These are phyloP conservation scores for Platycnemis pennipes DNA, from an alignment of 2,888 invertebrate genomes.

Conservation along the genomic window DNA sequence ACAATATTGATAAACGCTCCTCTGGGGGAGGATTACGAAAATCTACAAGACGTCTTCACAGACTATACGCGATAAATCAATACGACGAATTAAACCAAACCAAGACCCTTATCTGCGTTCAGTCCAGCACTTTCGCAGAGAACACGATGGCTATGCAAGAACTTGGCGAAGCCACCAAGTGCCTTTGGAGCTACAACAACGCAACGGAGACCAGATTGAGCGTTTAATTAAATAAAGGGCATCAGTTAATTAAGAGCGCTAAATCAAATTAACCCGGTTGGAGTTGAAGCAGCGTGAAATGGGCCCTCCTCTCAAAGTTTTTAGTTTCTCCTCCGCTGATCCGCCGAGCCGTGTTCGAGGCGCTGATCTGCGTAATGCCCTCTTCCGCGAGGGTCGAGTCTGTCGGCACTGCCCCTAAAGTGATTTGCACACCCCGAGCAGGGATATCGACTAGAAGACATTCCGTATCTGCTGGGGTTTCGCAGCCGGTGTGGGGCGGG, in stretches of 20 bases:
- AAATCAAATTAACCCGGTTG: neutral
- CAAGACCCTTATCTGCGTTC: slow-evolving; percentile 21
- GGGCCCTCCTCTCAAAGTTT: neutral
- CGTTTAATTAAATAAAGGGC: neutral
- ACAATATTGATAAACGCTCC: no score
- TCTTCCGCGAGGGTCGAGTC: neutral
- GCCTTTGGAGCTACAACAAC: neutral
- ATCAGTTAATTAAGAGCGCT: neutral
- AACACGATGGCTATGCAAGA: neutral
- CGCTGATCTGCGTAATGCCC: no score
- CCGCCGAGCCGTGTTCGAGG: neutral
- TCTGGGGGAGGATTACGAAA: no score
- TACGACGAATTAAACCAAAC: neutral
- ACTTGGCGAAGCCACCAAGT: neutral
- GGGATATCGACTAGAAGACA: neutral
- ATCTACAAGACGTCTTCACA: neutral
- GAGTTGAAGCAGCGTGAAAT: neutral
- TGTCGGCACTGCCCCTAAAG: neutral
- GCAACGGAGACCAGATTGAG: neutral
- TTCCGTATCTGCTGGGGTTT: neutral
- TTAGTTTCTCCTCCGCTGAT: neutral
- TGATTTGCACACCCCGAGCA: neutral
- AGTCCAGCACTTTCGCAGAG: neutral
- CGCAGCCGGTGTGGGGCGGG: neutral
- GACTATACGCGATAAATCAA: neutral